Base-by-base conservation (phyloP, 2,888 invertebrate species). In the Cerceris rybyensis region DNA sequence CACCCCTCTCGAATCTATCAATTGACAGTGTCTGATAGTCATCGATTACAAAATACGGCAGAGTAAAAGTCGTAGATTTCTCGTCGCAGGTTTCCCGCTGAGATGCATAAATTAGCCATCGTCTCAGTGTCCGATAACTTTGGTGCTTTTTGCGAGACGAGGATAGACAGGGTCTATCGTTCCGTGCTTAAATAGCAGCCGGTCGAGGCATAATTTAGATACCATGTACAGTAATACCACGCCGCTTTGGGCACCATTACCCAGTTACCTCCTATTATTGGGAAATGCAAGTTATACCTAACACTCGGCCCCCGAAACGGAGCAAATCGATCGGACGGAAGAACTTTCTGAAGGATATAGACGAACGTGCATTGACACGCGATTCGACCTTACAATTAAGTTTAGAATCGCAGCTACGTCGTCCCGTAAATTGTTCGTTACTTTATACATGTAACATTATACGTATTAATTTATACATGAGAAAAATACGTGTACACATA, bases 251-350 rank as follows among this genome's bases (percentile, higher is more conserved):
- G 42, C 70, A 60, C 70, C 69, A 58, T 75, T 70, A 72, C 73
- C 80, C 64, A 58, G 57, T 83, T 80, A 80, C 73, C 78, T 70
- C 61, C 79, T 79, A 77, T 79, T 79, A 77, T 79, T 79, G 72
- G 77, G 58, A 70, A 61, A 63, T 78, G 65, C 58, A 14, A 16
- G 58, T 49, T 69, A 67, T 60, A 69, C 69, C 63, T 70, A 41
- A 54, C 13, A 13, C 42, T 17, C 52, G 52, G 39, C 65, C 64
- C 49, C 64, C 39, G 66, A 42, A 61, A 39, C 65, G 50, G 17
- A 8, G 69, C 60, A 28, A 75, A 75, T 78, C 77, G 77, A 78
- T 78, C 60, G 57, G 41, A 52, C 41, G 55, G 63, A 71, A 63
- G 70, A 50, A 74, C 60, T 41, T 70, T 43, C 39, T 55, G 41